Base-by-base conservation (phyloP, 2,888 invertebrate species). In the Ceramica pisi region DNA sequence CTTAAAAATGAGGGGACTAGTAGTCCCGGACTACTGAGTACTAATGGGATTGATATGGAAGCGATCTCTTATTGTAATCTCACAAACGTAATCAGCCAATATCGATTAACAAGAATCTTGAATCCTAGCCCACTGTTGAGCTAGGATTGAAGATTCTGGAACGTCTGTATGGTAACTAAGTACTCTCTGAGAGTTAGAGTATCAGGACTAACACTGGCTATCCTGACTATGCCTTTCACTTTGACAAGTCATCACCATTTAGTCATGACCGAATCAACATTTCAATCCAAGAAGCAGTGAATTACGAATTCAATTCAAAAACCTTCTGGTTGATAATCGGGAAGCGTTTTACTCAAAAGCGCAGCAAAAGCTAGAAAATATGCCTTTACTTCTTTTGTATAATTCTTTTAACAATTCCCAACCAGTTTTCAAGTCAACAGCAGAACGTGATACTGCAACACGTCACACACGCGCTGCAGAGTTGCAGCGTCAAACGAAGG, bases 401-500 rank as follows among this genome's bases (percentile, higher is more conserved):
- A n/a, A n/a, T n/a, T n/a, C n/a, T n/a, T n/a, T n/a, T n/a, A 31
- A 76, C 46, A 63, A 72, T 72, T 51, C 59, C 44, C 62, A 55
- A 23, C 46, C 59, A 62, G 62, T 66, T 56, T 53, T 56, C 21
- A 64, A 68, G 44, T 66, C 62, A 69, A 63, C 78, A 65, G 16
- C 21, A 68, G 35, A 44, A 71, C 67, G 38, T 53, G 79, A 71
- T 71, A 67, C 61, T 56, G 59, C 75, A 80, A 71, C 68, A 75
- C 46, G 60, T 35, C 19, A 46, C 46, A 19, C 41, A 41, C 41
- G 41, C 14, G 41, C 14, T 41, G 41, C 41, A 12, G 35, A 65
- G 55, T 70, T 60, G 71, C 75, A 71, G 51, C 56, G 53, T 63
- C 76, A 82, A 82, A 84, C 81, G 80, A 71, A 66, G 67, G 69